These are phyloP conservation scores for Cassiopea andromeda DNA, from an alignment of 30 jellyfish, hydroid and myxozoan species.

Conservation along the genomic window DNA sequence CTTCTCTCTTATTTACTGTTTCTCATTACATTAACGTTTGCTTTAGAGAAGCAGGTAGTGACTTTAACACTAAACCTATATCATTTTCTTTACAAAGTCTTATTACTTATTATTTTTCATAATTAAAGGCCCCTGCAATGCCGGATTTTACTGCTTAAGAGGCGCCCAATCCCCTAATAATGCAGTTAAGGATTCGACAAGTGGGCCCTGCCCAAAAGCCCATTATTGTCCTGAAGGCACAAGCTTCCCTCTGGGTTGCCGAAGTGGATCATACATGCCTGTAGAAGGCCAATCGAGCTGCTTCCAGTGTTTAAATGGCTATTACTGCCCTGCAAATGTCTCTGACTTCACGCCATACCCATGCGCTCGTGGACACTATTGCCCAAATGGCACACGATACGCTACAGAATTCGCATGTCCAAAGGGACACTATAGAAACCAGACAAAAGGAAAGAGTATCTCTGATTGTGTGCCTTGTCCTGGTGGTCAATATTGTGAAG, in stretches of 20 bases:
- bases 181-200: slow-evolving; percentile 75
- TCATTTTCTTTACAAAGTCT: too few relatives aligned
- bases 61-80: too few relatives aligned
- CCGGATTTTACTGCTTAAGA: slow-evolving; percentile 93
- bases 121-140: slow-evolving; percentile 80
- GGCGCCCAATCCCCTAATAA: slow-evolving; percentile 91
- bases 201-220: slow-evolving; percentile 98
- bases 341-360: slow-evolving; percentile 83
- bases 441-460: slow-evolving; percentile 69
- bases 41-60: too few relatives aligned
- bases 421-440: slow-evolving; percentile 88
- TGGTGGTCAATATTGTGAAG: slow-evolving; percentile 82
- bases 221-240: slow-evolving; percentile 95
- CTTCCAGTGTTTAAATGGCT: slow-evolving; percentile 81
- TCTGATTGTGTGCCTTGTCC: slow-evolving; percentile 86
- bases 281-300: slow-evolving; percentile 79
- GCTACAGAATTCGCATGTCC: slow-evolving; percentile 89
- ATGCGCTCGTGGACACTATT: slow-evolving; percentile 92
- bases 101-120: not conserved
- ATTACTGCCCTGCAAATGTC: slow-evolving; percentile 91
- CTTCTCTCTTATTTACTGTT: too few relatives aligned
- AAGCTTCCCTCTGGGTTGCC: slow-evolving; percentile 85
- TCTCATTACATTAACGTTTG: too few relatives aligned
- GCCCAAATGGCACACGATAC: slow-evolving; percentile 90
- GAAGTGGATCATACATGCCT: slow-evolving; percentile 94